phyloP scores from a whole-genome alignment of 2,113 vertebrate species.

The Limnothrissa miodon region DNA sequence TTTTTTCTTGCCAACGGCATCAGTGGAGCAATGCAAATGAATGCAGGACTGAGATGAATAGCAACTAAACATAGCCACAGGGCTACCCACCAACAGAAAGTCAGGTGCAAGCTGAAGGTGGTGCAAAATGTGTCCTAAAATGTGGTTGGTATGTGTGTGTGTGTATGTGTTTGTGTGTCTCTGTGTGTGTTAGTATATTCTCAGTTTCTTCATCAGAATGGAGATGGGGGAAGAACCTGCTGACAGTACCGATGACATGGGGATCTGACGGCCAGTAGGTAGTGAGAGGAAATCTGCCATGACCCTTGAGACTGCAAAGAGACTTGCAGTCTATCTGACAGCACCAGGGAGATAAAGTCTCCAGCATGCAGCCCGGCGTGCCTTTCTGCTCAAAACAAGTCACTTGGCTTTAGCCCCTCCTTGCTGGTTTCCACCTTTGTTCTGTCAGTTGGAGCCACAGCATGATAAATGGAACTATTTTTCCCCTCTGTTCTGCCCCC shows the following conservation, averaged over 20 bases:
- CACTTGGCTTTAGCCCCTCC: background rate
- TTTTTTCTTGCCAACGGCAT: conserved; percentile 5
- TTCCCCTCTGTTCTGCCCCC: background rate
- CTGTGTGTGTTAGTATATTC: background rate
- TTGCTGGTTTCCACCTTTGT: background rate
- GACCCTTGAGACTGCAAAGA: background rate
- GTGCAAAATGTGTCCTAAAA: background rate
- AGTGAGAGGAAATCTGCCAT: background rate
- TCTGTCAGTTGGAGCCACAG: background rate
- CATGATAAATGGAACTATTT: background rate
- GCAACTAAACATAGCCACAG: background rate
- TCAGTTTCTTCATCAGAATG: background rate
- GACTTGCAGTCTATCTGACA: background rate
- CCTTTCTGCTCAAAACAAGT: background rate
- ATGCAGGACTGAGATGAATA: conserved; percentile 36
- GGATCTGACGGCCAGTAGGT: background rate
- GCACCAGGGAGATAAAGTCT: background rate
- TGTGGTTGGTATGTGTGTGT: background rate
- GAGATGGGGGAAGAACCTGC: background rate
- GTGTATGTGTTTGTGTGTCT: background rate
- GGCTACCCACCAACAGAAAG: background rate
- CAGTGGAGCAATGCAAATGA: conserved; percentile 45
- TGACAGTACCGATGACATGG: background rate
- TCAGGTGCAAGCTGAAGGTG: background rate
- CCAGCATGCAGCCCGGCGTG: background rate